These are phyloP conservation scores for Indicator indicator DNA, from an alignment of 2,113 vertebrate genomes.

Conservation along the genomic window DNA sequence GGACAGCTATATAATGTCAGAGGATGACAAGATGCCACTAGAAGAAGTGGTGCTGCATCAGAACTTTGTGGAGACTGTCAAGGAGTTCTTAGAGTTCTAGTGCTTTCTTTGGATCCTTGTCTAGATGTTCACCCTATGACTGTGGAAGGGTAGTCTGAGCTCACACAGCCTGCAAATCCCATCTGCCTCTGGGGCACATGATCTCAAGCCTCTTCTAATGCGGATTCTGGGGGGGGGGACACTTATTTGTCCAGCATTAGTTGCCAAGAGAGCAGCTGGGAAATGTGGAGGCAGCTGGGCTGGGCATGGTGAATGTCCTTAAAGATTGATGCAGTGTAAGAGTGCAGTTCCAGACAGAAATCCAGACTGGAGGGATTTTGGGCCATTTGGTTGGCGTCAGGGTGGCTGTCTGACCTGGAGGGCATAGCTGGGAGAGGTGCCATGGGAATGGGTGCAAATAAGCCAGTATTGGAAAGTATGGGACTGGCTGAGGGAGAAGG, in stretches of 20 bases:
- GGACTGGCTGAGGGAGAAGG: neutral
- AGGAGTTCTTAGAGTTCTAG: slow-evolving; percentile 5
- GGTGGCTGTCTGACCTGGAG: slow-evolving; percentile 28
- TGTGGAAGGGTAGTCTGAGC: neutral
- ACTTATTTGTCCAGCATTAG: slow-evolving; percentile 41
- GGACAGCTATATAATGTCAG: neutral
- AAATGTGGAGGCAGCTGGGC: slow-evolving; percentile 56
- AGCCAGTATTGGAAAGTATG: neutral
- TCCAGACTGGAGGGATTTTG: slow-evolving; percentile 60
- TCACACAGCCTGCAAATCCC: slow-evolving; percentile 19
- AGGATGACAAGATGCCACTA: neutral
- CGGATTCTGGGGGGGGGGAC: slow-evolving; percentile 16
- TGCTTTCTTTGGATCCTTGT: slow-evolving; percentile 20
- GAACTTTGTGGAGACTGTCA: neutral
- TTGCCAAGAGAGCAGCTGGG: slow-evolving; percentile 66
- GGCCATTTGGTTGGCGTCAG: slow-evolving; percentile 52
- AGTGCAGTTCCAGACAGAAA: slow-evolving; percentile 50
- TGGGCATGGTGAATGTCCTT: slow-evolving; percentile 27
- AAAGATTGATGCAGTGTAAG: slow-evolving; percentile 58
- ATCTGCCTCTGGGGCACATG: slow-evolving; percentile 40
- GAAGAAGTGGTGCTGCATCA: neutral
- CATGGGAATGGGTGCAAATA: slow-evolving; percentile 14
- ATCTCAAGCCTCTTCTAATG: slow-evolving; percentile 38
- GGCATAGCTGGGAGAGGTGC: slow-evolving; percentile 22
- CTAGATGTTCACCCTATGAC: slow-evolving; percentile 13